These are phyloP conservation scores for Daubentonia madagascariensis DNA, from an alignment of 2,113 vertebrate species.

Conservation along the genomic window DNA sequence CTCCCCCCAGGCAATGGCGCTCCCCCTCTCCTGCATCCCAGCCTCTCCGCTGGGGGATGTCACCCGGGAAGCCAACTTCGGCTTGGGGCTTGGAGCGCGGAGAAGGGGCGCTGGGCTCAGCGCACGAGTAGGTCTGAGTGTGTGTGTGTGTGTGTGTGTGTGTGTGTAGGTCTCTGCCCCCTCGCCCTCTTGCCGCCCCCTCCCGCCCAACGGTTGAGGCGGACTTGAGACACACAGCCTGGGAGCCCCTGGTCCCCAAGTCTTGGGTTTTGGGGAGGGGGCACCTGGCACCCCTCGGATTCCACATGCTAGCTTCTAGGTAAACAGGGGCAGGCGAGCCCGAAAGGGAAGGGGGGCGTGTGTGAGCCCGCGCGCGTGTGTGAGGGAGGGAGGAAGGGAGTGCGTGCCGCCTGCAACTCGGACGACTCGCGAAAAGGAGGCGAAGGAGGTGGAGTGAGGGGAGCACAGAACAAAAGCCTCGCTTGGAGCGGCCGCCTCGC, in stretches of 20 bases:
- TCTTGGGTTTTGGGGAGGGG: constrained; percentile 8
- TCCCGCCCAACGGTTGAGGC: background rate
- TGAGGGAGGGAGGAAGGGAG: background rate
- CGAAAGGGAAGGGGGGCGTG: constrained; percentile 50
- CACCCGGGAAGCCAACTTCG: constrained; percentile 70
- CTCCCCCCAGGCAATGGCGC: background rate
- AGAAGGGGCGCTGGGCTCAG: constrained; percentile 1
- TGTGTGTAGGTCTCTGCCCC: background rate
- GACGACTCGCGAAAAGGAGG: constrained; percentile 54
- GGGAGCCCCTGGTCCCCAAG: background rate
- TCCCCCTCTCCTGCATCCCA: background rate
- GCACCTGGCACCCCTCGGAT: background rate
- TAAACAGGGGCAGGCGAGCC: constrained; percentile 50
- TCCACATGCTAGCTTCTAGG: background rate
- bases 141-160: background rate
- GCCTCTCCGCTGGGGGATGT: background rate
- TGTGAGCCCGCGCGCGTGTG: constrained; percentile 44
- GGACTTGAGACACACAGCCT: background rate
- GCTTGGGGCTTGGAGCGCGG: background rate
- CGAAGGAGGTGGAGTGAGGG: constrained; percentile 24
- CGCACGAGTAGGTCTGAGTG: background rate
- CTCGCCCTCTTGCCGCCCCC: background rate
- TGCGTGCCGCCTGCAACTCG: constrained; percentile 65
- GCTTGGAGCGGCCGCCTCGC: background rate
- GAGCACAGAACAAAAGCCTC: constrained; percentile 64